Conservation (phyloP, 2,113 vertebrate genomes). For the Oriolus oriolus region DNA sequence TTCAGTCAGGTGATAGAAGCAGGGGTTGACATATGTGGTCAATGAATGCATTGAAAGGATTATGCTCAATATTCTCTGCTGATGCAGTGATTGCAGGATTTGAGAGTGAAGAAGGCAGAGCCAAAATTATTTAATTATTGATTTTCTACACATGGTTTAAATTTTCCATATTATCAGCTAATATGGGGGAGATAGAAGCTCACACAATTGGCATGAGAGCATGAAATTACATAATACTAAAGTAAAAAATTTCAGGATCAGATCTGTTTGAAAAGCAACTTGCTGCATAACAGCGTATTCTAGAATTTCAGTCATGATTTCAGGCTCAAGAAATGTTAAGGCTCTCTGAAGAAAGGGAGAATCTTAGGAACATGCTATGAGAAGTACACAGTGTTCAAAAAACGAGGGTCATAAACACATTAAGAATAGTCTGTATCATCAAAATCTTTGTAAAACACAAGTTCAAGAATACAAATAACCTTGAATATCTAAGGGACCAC, state of each 20-base stretch:
- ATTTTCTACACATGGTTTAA: neutral
- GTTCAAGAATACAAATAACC: neutral
- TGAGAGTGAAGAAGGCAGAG: neutral
- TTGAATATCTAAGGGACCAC: neutral
- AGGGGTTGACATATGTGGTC: neutral
- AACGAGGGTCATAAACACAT: neutral
- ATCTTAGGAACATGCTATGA: neutral
- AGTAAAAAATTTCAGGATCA: neutral
- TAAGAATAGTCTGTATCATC: neutral
- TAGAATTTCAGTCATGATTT: neutral
- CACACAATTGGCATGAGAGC: neutral
- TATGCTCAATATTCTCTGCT: neutral
- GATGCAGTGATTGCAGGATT: neutral
- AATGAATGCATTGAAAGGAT: neutral
- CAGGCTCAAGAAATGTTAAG: neutral
- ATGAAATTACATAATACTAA: neutral
- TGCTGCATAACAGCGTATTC: neutral
- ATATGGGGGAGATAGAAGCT: neutral
- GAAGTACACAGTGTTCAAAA: neutral
- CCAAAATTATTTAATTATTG: neutral
- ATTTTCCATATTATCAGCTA: neutral
- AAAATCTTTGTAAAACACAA: neutral
- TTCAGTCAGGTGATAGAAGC: neutral
- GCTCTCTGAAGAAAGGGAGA: neutral
- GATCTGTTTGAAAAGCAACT: neutral